These are phyloP conservation scores for Neoscelio sp. DNA, from an alignment of 2,888 invertebrate genomes.

Conservation along the genomic window DNA sequence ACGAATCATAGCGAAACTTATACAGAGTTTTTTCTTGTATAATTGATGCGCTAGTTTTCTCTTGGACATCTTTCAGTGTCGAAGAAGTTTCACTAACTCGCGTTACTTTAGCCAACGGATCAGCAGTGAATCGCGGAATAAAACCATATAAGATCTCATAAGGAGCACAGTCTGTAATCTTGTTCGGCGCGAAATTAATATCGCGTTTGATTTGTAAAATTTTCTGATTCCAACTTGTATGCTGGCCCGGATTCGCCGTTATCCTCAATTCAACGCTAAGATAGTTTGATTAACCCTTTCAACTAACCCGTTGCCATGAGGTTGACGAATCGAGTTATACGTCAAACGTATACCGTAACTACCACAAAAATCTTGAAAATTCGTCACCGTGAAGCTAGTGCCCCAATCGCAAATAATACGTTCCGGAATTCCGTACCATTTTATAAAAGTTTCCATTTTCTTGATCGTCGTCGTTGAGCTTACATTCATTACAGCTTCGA, in stretches of 20 bases:
- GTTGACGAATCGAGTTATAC: constrained; percentile 5
- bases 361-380: not conserved
- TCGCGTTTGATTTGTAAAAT: not conserved
- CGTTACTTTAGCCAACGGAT: constrained; percentile 2
- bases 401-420: constrained; percentile 9
- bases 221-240: not conserved
- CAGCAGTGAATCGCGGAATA: constrained; percentile 17
- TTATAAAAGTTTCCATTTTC: not conserved
- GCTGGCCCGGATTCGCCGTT: not conserved
- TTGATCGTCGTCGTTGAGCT: not conserved
- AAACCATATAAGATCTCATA: constrained; percentile 63
- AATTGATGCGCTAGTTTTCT: constrained; percentile 29
- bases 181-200: not conserved
- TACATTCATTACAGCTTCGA: not conserved
- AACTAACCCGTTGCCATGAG: not conserved
- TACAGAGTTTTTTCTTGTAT: constrained; percentile 10
- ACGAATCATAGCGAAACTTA: constrained; percentile 21
- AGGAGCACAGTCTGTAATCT: constrained; percentile 43
- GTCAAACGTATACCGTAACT: constrained; percentile 3
- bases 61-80: constrained; percentile 1
- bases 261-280: not conserved
- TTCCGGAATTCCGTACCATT: not conserved
- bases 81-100: constrained; percentile 3
- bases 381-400: not conserved
- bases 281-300: constrained; percentile 8